phyloP scores from a whole-genome alignment of 2,797 vertebrate species.

The Sus cebifrons region DNA sequence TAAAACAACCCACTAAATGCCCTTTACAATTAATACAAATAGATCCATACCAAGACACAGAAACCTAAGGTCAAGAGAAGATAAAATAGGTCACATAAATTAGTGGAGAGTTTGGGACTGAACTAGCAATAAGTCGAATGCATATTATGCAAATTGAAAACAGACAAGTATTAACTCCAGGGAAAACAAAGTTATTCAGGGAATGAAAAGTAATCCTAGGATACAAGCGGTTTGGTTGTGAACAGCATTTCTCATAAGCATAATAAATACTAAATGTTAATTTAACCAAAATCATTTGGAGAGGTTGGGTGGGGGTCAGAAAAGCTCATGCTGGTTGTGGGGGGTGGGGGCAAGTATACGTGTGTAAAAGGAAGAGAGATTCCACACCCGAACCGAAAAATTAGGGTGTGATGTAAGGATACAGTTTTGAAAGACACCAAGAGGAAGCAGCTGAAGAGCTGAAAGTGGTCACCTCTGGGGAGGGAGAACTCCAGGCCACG shows the following conservation, averaged over 20 bases:
- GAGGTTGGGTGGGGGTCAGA: not conserved
- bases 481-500: not conserved
- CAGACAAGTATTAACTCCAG: constrained; percentile 13
- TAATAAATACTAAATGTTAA: constrained; percentile 40
- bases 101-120: not conserved
- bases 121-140: not conserved
- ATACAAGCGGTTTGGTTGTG: not conserved
- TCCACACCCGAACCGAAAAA: constrained; percentile 28
- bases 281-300: constrained; percentile 55
- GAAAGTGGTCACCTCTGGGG: not conserved
- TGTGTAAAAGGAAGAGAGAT: not conserved
- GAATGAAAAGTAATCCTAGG: constrained; percentile 54
- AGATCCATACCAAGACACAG: not conserved
- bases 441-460: not conserved
- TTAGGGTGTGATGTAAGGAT: not conserved
- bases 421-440: not conserved
- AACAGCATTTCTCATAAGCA: constrained; percentile 37
- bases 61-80: constrained; percentile 15
- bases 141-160: constrained; percentile 28
- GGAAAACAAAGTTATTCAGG: constrained; percentile 19
- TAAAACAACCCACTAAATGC: not conserved
- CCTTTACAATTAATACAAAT: constrained; percentile 6
- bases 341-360: not conserved
- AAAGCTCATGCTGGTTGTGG: not conserved
- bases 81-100: not conserved